These are phyloP conservation scores for Agapornis roseicollis DNA, from an alignment of 2,113 vertebrate species.

Conservation along the genomic window DNA sequence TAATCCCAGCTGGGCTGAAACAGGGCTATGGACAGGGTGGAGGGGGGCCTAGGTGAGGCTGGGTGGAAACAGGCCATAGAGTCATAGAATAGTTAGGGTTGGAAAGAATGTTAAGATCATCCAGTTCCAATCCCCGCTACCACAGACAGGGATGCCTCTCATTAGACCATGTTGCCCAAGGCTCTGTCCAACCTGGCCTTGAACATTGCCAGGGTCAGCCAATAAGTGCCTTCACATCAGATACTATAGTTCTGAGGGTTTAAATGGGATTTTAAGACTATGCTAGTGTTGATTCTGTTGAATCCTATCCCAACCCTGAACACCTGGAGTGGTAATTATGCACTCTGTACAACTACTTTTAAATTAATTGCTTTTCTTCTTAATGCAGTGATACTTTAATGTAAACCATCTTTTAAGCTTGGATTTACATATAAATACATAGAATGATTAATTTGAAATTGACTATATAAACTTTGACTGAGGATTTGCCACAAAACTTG, in stretches of 20 bases:
- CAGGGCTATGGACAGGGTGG: rapidly evolving
- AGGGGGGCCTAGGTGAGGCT: neutral
- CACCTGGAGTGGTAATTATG: neutral
- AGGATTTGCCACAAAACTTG: neutral
- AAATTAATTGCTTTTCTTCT: neutral
- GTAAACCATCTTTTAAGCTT: neutral
- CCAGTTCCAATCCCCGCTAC: neutral
- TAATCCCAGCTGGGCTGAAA: neutral
- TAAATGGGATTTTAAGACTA: neutral
- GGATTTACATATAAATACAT: neutral
- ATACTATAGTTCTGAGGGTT: rapidly evolving
- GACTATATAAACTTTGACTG: neutral
- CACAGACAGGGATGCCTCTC: neutral
- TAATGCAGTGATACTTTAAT: neutral
- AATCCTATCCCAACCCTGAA: neutral
- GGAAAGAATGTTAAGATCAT: neutral
- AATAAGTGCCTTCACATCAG: neutral
- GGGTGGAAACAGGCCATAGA: neutral
- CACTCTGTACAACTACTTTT: neutral
- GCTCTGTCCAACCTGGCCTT: neutral
- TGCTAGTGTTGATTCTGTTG: neutral
- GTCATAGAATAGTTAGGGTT: neutral
- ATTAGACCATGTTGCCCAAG: neutral
- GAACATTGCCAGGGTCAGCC: neutral
- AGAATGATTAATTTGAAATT: neutral